Evolutionary conservation across 2,888 invertebrate species (phyloP).

Genomic region (Spialia ferax): DNA sequence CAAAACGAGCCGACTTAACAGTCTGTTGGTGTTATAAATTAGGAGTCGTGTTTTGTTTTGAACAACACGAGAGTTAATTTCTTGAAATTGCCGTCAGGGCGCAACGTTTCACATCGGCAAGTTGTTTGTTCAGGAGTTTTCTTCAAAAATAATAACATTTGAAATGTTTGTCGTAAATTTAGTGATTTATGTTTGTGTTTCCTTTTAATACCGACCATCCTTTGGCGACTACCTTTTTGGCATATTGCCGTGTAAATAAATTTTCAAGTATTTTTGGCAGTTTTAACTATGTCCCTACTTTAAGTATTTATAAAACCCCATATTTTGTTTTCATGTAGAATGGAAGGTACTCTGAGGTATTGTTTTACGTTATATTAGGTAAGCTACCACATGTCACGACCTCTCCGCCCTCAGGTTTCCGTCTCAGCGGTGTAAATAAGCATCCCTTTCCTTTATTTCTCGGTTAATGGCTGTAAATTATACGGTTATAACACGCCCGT

Average conservation of each 20-base stretch:
- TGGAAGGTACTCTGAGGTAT: neutral
- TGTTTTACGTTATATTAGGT: neutral
- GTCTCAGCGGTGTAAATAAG: conserved; percentile 63
- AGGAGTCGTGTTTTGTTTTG: conserved; percentile 59
- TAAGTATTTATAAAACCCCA: neutral
- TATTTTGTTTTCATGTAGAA: too few species aligned
- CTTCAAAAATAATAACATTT: conserved; percentile 71
- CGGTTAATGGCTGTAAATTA: conserved; percentile 74
- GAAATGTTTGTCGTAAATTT: conserved; percentile 74
- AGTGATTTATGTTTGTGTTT: conserved; percentile 78
- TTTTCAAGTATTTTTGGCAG: conserved; percentile 67
- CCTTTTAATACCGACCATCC: conserved; percentile 68
- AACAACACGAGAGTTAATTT: conserved; percentile 64
- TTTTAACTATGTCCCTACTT: conserved; percentile 45
- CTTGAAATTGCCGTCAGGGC: conserved; percentile 63
- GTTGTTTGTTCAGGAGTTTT: conserved; percentile 58
- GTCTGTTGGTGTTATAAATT: conserved; percentile 62
- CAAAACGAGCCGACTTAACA: conserved; percentile 52
- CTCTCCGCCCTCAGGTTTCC: conserved; percentile 59
- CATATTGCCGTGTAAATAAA: conserved; percentile 78
- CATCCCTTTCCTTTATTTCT: conserved; percentile 68
- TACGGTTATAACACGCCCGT: conserved; percentile 63
- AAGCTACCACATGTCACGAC: neutral
- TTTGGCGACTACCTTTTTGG: conserved; percentile 71
- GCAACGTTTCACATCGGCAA: conserved; percentile 55